phyloP scores from a whole-genome alignment of 2,797 vertebrate genomes.

The Cossypha dichroa region DNA sequence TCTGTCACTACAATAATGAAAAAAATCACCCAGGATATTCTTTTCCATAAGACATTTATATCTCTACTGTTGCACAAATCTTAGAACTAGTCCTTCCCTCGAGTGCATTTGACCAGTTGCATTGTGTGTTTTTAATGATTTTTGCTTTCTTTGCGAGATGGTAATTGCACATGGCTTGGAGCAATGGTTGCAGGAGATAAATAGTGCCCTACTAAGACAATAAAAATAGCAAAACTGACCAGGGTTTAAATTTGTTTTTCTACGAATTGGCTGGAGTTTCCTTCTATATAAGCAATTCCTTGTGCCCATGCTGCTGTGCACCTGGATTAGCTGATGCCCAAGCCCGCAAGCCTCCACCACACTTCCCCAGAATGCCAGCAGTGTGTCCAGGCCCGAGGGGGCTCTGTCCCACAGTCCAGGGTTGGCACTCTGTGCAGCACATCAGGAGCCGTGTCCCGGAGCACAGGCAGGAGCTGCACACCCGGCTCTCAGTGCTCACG shows the following conservation, averaged over 20 bases:
- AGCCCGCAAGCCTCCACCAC: background rate
- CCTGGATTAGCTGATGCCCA: background rate
- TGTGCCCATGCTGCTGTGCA: background rate
- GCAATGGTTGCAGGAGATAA: background rate
- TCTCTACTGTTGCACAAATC: background rate
- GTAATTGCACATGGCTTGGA: background rate
- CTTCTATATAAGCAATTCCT: background rate
- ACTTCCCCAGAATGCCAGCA: background rate
- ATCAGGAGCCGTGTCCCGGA: background rate
- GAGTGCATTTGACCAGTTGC: background rate
- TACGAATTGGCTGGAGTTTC: background rate
- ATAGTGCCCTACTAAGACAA: background rate
- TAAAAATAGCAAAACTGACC: background rate
- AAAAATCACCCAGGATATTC: background rate
- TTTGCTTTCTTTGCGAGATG: background rate
- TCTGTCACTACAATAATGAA: background rate
- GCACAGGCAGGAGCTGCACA: background rate
- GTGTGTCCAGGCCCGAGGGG: background rate
- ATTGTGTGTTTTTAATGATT: background rate
- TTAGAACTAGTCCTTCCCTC: background rate
- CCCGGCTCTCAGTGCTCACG: fast-evolving
- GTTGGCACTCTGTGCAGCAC: background rate
- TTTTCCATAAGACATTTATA: background rate
- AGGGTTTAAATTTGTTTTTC: background rate
- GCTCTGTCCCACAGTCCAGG: background rate